These are phyloP conservation scores for Hydropsyche betteni DNA, from an alignment of 2,888 invertebrate species.

Conservation along the genomic window DNA sequence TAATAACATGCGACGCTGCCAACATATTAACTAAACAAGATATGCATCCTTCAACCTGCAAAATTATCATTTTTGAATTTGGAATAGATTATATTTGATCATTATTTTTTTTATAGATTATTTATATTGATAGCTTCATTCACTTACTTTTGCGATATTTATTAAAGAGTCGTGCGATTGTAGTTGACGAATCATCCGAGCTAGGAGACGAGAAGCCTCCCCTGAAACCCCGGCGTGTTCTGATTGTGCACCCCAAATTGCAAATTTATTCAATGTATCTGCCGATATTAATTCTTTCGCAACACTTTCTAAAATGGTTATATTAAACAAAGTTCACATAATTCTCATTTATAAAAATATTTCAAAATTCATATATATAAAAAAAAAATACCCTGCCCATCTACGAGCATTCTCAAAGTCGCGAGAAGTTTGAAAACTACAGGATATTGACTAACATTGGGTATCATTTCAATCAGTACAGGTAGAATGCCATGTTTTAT, in stretches of 20 bases:
- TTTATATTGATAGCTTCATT: neutral
- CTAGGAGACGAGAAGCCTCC: slow-evolving; percentile 80
- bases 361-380: neutral
- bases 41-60: slow-evolving; percentile 74
- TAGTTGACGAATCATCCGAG: slow-evolving; percentile 77
- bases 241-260: slow-evolving; percentile 79
- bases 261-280: slow-evolving; percentile 71
- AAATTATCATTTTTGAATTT: slow-evolving; percentile 41
- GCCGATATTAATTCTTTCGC: slow-evolving; percentile 74
- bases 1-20: slow-evolving; percentile 82
- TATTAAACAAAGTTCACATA: slow-evolving; percentile 16
- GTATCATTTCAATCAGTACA: slow-evolving; percentile 73
- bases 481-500: slow-evolving; percentile 71
- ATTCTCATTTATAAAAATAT: neutral
- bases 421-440: slow-evolving; percentile 89
- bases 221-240: slow-evolving; percentile 87
- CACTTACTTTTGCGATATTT: slow-evolving; percentile 45
- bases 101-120: too few relatives aligned
- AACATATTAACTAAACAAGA: slow-evolving; percentile 84
- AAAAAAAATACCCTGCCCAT: slow-evolving; percentile 73
- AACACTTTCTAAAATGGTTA: slow-evolving; percentile 68
- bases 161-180: slow-evolving; percentile 35
- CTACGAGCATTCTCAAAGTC: slow-evolving; percentile 85
- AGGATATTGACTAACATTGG: slow-evolving; percentile 74
- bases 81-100: slow-evolving; percentile 1